These are phyloP conservation scores for Symphodus melops DNA, from an alignment of 2,113 vertebrate species.

Conservation along the genomic window DNA sequence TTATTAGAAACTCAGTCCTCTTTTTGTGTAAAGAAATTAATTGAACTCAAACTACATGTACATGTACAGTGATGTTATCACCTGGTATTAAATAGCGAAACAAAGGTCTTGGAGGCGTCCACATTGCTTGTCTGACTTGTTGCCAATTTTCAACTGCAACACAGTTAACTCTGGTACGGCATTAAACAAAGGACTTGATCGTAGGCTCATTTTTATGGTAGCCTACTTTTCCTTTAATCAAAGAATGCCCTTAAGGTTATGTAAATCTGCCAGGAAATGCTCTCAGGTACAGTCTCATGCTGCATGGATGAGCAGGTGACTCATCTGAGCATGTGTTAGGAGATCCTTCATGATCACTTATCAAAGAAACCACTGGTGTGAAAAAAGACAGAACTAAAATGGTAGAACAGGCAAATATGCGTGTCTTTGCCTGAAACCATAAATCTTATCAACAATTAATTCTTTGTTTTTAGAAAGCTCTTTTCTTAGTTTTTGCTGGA, in stretches of 20 bases:
- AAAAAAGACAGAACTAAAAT: background rate
- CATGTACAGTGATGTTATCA: no score
- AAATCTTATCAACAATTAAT: conserved; percentile 10
- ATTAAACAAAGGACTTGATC: background rate
- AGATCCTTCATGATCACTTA: background rate
- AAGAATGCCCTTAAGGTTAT: background rate
- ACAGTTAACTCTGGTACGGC: no score
- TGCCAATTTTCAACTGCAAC: no score
- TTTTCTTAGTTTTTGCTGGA: background rate
- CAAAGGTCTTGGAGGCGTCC: no score
- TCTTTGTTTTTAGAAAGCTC: conserved; percentile 22
- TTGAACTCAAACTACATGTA: no score
- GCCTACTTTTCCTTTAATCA: background rate
- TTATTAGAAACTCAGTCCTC: no score
- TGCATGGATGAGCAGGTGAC: background rate
- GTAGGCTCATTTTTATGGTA: background rate
- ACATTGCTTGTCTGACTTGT: no score
- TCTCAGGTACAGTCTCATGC: background rate
- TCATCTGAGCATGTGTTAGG: conserved; percentile 10
- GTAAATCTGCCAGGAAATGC: background rate
- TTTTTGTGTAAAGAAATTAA: no score
- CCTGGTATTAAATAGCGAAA: no score
- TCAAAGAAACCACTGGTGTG: background rate
- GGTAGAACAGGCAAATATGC: background rate
- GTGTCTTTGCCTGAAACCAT: background rate